Base-by-base conservation (phyloP, 2,888 invertebrate species). In the Spodoptera exigua region DNA sequence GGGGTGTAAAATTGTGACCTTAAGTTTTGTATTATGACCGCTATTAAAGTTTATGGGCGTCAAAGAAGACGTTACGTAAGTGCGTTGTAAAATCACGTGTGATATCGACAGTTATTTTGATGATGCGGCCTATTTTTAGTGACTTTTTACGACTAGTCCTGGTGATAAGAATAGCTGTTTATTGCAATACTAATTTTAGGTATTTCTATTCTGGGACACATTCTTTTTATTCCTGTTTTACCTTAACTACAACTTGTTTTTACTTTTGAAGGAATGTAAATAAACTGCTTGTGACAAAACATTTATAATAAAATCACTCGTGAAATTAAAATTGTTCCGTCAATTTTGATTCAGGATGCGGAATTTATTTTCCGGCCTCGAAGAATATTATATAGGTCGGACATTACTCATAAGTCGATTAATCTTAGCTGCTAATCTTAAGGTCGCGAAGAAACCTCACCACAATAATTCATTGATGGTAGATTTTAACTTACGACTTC, bases 1-100 rank as follows among this genome's bases (percentile, higher is more conserved):
- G 64, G 70, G 72, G 76, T 70, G 71, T 72, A 74, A 74, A 69
- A 60, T 73, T 62, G 65, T 66, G 61, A 78, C 76, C 76, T 52
- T 58, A 27, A 64, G 60, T 61, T 65, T 65, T 61, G 61, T 77
- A 43, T 78, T 76, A 76, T 64, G 53, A 35, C 45, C 43, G 27
- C 40, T 63, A 68, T 76, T 61, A 76, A 78, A 78, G 49, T 72
- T 78, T 76, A 76, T 62, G 61, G 40, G 48, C 16, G 48, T 21
- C 52, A 70, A 61, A 75, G 74, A 74, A 61, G 60, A 77, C 63
- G 56, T 5, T 46, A 52, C 59, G 41, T 17, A 54, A 74, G 51
- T 36, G 61, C 43, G 46, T 52, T 54, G 41, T 58, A 66, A 70
- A 77, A 77, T 74, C 62, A 63, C 71, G 71, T 77, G 71, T 61